These are phyloP conservation scores for Drepana falcataria DNA, from an alignment of 2,888 invertebrate species.

Conservation along the genomic window DNA sequence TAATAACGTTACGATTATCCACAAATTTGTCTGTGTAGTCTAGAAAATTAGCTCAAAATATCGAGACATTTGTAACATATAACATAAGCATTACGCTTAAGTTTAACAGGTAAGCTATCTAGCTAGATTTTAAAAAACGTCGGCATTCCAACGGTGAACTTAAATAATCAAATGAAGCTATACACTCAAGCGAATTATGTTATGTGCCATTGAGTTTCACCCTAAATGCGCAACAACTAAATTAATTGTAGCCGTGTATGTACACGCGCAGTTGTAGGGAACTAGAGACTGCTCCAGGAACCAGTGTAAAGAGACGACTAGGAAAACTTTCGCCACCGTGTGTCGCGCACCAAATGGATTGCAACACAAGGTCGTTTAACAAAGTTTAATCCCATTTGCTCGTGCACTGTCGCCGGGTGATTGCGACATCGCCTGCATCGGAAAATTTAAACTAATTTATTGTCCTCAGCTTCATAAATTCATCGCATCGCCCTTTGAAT, in stretches of 20 bases:
- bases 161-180: no score
- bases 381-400: conserved; percentile 72
- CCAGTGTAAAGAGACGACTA: conserved; percentile 15
- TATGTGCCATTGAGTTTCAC: conserved; percentile 34
- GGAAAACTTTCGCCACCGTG: conserved; percentile 52
- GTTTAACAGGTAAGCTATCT: no score
- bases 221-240: conserved; percentile 41
- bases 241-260: conserved; percentile 50
- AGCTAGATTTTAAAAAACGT: no score
- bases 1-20: no score
- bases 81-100: no score
- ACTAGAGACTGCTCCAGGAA: conserved; percentile 6
- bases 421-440: conserved; percentile 51
- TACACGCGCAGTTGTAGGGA: conserved; percentile 36
- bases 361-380: conserved; percentile 70
- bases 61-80: no score
- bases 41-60: no score
- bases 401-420: conserved; percentile 54
- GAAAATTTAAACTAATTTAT: conserved; percentile 57
- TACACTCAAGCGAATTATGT: conserved; percentile 36
- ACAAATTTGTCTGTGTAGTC: no score
- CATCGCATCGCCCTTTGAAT: conserved; percentile 23
- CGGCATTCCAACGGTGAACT: background rate
- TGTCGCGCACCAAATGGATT: conserved; percentile 63
- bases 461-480: conserved; percentile 38